These are phyloP conservation scores for Ornithoptera alexandrae DNA, from an alignment of 2,888 invertebrate species.

Conservation along the genomic window DNA sequence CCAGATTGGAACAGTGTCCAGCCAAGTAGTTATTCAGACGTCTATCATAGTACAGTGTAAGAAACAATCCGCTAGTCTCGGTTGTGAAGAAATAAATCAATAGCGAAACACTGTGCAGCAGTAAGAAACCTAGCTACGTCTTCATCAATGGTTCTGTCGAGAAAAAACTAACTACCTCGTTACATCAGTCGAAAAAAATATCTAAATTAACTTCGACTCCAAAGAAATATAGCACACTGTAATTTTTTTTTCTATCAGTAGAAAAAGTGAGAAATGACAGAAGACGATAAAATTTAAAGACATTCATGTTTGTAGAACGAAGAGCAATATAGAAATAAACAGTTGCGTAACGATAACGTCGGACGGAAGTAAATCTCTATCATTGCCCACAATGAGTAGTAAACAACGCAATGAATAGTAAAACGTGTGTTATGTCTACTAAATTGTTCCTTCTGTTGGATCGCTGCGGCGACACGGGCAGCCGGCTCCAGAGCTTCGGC, in stretches of 20 bases:
- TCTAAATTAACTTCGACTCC: no score
- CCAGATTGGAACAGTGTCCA: not conserved
- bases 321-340: no score
- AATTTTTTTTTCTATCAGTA: no score
- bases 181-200: no score
- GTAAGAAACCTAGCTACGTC: conserved; percentile 39
- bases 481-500: not conserved
- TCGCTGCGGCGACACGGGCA: not conserved
- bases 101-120: conserved; percentile 65
- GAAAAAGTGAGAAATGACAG: not conserved
- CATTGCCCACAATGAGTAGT: not conserved
- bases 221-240: no score
- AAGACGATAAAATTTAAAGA: not conserved
- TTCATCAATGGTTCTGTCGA: conserved; percentile 19
- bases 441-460: not conserved
- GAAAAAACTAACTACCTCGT: not conserved
- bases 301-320: no score
- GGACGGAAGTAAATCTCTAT: not conserved
- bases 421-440: not conserved
- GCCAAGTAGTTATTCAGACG: no score
- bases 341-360: not conserved
- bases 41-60: no score
- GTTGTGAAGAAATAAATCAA: conserved; percentile 59
- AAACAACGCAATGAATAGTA: not conserved
- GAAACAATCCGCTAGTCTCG: no score